Conservation (phyloP, 2,797 vertebrate genomes). For the Stomatorhinus walkeri region DNA sequence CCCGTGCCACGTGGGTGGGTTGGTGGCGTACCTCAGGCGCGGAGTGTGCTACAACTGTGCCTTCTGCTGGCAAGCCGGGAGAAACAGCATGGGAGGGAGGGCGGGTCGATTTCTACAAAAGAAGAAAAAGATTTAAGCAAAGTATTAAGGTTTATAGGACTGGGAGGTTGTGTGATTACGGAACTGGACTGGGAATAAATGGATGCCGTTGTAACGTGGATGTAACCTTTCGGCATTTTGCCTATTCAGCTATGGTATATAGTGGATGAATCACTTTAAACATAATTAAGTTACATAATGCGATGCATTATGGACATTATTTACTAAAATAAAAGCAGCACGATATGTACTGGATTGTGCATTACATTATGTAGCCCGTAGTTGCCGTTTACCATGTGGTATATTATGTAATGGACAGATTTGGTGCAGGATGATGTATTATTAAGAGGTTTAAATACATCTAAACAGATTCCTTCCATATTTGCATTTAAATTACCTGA, state of each 20-base stretch:
- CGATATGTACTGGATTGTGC: not conserved
- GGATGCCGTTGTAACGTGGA: not conserved
- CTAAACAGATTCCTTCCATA: not conserved
- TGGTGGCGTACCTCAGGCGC: not conserved
- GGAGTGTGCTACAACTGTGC: slow-evolving; percentile 51
- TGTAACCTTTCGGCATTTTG: not conserved
- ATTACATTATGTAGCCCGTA: not conserved
- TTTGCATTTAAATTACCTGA: not conserved
- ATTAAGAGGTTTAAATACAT: not conserved
- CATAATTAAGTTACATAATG: not conserved
- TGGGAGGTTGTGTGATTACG: not conserved
- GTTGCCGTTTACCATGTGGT: not conserved
- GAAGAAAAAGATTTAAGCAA: slow-evolving; percentile 12
- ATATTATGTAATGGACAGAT: slow-evolving; percentile 5
- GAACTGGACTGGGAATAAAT: not conserved
- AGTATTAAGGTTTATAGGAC: not conserved
- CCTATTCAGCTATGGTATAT: not conserved
- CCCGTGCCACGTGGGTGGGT: not conserved
- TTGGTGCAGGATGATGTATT: not conserved
- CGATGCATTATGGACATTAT: not conserved
- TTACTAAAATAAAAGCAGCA: not conserved
- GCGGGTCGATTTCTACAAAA: not conserved
- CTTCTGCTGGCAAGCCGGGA: slow-evolving; percentile 56
- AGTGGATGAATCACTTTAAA: not conserved
- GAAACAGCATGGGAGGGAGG: slow-evolving; percentile 19